A percentile compares a stretch with the other conserved stretches of the same genome.
phyloP scores from a whole-genome alignment of 2,113 vertebrate species.

The Etia nguti region DNA sequence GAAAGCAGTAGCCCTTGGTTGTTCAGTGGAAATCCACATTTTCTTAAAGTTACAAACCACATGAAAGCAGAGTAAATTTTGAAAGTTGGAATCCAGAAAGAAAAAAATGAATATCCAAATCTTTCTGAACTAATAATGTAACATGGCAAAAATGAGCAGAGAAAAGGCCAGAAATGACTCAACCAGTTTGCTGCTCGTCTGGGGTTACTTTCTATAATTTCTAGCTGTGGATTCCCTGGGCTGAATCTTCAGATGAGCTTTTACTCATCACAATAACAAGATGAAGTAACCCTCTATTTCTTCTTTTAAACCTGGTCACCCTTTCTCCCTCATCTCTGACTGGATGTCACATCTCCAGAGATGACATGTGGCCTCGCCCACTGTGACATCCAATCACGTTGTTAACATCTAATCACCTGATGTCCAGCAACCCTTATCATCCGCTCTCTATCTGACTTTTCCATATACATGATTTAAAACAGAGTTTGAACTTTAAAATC shows the following conservation, averaged over 20 bases:
- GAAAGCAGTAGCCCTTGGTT: neutral
- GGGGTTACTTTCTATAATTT: neutral
- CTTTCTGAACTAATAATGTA: neutral
- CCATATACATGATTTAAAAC: neutral
- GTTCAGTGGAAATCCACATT: neutral
- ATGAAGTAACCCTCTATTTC: neutral
- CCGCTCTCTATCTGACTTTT: neutral
- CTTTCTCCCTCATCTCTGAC: neutral
- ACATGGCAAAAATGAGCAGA: neutral
- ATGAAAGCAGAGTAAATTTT: neutral
- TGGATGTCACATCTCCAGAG: neutral
- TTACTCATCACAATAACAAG: neutral
- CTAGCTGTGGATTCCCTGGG: neutral
- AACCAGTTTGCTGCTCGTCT: neutral
- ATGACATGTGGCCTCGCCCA: neutral
- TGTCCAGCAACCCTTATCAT: neutral
- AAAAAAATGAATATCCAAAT: neutral
- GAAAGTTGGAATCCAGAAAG: neutral
- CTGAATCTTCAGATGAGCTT: neutral
- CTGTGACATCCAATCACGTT: neutral
- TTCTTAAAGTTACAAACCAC: neutral
- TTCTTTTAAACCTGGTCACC: neutral
- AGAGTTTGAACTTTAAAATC: neutral
- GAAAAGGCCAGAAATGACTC: neutral
- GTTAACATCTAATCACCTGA: neutral